Conservation (phyloP, 2,888 invertebrate species). For the Leptopilina drosophilae region DNA sequence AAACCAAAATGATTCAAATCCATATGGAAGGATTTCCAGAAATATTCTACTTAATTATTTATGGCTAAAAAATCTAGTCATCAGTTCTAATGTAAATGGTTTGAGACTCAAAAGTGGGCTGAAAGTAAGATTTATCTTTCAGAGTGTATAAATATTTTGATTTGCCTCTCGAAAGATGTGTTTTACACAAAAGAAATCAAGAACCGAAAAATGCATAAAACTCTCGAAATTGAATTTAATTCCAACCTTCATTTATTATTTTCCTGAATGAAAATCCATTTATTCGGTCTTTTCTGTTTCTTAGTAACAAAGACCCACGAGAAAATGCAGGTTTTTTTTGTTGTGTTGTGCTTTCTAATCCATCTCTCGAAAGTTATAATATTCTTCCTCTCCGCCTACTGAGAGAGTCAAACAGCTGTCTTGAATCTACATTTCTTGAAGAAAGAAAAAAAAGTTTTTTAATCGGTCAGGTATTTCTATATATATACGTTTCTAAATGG, state of each 20-base stretch:
- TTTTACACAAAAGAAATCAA: not conserved
- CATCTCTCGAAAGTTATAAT: constrained; percentile 10
- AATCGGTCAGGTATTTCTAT: constrained; percentile 26
- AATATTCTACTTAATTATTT: no score
- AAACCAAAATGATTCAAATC: no score
- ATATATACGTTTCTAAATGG: constrained; percentile 6
- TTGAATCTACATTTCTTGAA: constrained; percentile 24
- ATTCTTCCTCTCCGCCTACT: constrained; percentile 22
- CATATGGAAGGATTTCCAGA: no score
- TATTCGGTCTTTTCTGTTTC: not conserved
- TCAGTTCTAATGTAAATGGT: no score
- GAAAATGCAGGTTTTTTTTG: not conserved
- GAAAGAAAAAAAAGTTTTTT: not conserved
- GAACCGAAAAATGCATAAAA: not conserved
- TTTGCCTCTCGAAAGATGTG: no score
- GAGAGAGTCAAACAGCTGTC: constrained; percentile 25
- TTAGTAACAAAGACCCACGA: not conserved
- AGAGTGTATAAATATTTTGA: no score
- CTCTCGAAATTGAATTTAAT: not conserved
- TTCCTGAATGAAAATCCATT: constrained; percentile 12
- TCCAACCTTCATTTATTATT: not conserved
- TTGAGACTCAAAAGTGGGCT: no score
- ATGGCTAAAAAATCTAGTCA: no score
- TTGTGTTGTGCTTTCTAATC: constrained; percentile 3
- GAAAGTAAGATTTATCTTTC: no score